phyloP scores from a whole-genome alignment of 2,888 invertebrate species.

The Lutraria lutraria region DNA sequence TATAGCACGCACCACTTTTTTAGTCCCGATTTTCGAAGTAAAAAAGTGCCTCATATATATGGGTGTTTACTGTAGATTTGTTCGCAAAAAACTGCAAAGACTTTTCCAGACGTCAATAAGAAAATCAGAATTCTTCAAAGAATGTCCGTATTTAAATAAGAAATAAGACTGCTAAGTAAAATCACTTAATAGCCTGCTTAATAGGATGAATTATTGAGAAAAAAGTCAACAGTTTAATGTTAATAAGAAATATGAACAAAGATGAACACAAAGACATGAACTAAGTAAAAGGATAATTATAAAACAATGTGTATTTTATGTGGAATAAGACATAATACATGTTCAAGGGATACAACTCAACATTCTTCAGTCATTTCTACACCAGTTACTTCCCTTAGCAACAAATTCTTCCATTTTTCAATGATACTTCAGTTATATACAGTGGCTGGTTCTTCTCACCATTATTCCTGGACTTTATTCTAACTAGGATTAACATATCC shows the following conservation, averaged over 20 bases:
- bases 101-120: no score
- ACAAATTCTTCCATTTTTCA: neutral
- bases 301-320: neutral
- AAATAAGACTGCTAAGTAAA: neutral
- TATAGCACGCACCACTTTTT: no score
- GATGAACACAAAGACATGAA: neutral
- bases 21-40: no score
- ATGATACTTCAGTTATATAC: neutral
- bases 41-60: no score
- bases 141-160: neutral
- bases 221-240: neutral
- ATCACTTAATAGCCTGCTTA: neutral
- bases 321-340: neutral
- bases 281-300: neutral
- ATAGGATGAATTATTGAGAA: neutral
- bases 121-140: no score
- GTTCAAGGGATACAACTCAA: neutral
- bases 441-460: no score
- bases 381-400: neutral
- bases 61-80: no score
- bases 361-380: neutral
- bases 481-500: no score
- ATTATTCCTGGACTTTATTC: neutral
- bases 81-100: no score
- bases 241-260: neutral